Evolutionary conservation across 2,113 vertebrate genomes (phyloP).

Genomic region (Paramormyrops kingsleyae): DNA sequence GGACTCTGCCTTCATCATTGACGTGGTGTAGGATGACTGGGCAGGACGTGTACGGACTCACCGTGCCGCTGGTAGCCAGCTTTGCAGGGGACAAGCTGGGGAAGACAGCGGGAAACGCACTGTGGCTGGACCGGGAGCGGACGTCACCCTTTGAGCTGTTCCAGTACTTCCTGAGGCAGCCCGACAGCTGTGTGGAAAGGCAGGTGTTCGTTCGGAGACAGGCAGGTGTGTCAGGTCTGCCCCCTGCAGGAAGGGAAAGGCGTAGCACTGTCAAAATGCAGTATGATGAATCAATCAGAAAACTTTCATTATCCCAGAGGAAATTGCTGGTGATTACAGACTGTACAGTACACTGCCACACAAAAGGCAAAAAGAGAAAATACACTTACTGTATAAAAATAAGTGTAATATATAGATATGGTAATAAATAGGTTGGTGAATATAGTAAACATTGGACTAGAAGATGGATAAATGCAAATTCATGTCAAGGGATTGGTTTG

Average conservation of each 20-base stretch:
- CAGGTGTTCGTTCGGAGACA: slow-evolving; percentile 37
- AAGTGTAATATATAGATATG: not conserved
- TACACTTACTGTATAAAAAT: not conserved
- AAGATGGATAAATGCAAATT: not conserved
- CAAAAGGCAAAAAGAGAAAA: not conserved
- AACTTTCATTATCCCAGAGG: not conserved
- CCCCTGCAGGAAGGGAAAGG: not conserved
- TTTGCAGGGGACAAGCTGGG: slow-evolving; percentile 86
- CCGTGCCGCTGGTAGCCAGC: slow-evolving; percentile 83
- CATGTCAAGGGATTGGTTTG: not conserved
- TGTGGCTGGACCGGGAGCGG: slow-evolving; percentile 84
- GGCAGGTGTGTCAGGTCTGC: not conserved
- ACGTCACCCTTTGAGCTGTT: slow-evolving; percentile 92
- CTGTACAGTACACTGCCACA: not conserved
- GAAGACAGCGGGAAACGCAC: slow-evolving; percentile 90
- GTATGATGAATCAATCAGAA: not conserved
- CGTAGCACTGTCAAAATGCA: not conserved
- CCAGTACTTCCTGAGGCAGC: slow-evolving; percentile 87
- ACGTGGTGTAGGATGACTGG: slow-evolving; percentile 66
- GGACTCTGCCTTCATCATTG: not conserved
- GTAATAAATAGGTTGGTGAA: not conserved
- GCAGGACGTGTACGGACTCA: slow-evolving; percentile 84
- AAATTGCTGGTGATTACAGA: not conserved
- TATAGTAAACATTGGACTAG: not conserved
- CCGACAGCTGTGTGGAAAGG: slow-evolving; percentile 71